Evolutionary conservation across 2,797 vertebrate genomes (phyloP).

Genomic region (Ispidina lecontei): DNA sequence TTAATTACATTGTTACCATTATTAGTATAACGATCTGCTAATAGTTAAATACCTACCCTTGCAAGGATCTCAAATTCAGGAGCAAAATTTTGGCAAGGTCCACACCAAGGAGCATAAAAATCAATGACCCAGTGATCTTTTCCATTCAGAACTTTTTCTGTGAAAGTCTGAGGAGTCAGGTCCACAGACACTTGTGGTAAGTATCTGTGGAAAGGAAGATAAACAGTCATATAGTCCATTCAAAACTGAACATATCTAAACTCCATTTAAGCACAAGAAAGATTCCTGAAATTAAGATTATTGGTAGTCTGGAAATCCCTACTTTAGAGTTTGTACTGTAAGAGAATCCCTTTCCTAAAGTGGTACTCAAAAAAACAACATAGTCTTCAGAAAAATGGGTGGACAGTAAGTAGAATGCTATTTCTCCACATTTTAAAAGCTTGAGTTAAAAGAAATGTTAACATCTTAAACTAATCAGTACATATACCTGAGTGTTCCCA

Average conservation of each 20-base stretch:
- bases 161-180: conserved; percentile 89
- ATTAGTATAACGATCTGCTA: not conserved
- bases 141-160: conserved; percentile 85
- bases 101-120: conserved; percentile 97
- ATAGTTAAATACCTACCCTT: conserved; percentile 79
- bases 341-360: not conserved
- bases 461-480: not conserved
- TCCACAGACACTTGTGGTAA: conserved; percentile 88
- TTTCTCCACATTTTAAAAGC: not conserved
- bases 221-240: not conserved
- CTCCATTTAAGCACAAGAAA: not conserved
- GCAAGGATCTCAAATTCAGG: conserved; percentile 95
- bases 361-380: not conserved
- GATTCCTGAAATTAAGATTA: not conserved
- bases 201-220: conserved; percentile 77
- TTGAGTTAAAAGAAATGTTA: not conserved
- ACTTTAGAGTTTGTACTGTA: not conserved
- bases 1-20: not conserved
- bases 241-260: not conserved
- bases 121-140: conserved; percentile 94
- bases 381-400: not conserved
- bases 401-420: not conserved
- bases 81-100: conserved; percentile 93
- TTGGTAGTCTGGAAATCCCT: not conserved
- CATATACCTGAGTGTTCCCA: not conserved